Percentiles rank a stretch among this genome's conserved stretches.
phyloP scores from a whole-genome alignment of 2,113 vertebrate genomes.

The Hippocampus guttulatus region DNA sequence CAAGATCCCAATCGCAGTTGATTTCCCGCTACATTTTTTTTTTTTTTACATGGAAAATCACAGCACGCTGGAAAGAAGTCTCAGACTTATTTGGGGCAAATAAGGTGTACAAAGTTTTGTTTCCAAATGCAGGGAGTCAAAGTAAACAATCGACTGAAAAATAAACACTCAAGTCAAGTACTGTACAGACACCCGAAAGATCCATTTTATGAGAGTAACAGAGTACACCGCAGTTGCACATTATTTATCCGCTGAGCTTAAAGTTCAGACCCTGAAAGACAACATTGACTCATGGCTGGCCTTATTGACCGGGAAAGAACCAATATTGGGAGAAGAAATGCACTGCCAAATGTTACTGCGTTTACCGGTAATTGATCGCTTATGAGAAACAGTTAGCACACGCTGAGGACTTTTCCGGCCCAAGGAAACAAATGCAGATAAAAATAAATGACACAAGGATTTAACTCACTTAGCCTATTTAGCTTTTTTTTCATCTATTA shows the following conservation, averaged over 20 bases:
- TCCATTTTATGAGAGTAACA: background rate
- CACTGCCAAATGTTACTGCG: background rate
- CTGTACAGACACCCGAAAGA: background rate
- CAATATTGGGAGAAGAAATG: slow-evolving; percentile 1
- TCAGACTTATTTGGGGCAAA: background rate
- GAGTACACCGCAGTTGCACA: background rate
- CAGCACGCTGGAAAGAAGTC: too few relatives aligned
- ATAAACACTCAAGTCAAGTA: background rate
- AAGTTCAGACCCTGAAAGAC: slow-evolving; percentile 45
- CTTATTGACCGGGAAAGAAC: slow-evolving; percentile 30
- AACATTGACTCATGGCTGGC: slow-evolving; percentile 18
- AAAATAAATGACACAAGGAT: too few relatives aligned
- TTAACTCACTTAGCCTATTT: background rate
- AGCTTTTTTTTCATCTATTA: background rate
- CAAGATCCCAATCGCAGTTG: too few relatives aligned
- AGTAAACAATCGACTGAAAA: background rate
- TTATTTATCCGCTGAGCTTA: slow-evolving; percentile 46
- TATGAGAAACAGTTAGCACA: background rate
- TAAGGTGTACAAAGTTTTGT: background rate
- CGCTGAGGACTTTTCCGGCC: background rate
- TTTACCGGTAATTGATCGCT: slow-evolving; percentile 3
- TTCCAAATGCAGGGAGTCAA: background rate
- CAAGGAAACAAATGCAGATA: background rate
- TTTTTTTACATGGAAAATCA: too few relatives aligned
- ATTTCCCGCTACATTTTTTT: too few relatives aligned